Evolutionary conservation across 2,888 invertebrate species (phyloP).

Genomic region (Xestia sexstrigata): DNA sequence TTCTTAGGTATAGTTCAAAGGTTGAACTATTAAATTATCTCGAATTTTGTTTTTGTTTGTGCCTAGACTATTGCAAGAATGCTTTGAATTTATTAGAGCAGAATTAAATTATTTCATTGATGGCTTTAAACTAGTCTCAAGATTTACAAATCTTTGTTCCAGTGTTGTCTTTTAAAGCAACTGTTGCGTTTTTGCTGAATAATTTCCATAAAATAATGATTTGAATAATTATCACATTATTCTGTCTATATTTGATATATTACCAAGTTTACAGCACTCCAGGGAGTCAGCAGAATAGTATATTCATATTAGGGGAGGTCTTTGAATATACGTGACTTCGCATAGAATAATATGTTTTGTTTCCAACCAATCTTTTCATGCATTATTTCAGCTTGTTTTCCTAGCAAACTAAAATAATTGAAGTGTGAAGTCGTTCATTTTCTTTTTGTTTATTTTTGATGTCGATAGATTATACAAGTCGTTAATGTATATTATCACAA

Average conservation of each 20-base stretch:
- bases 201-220: constrained; percentile 27
- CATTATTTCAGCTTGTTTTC: not conserved
- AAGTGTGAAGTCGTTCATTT: not conserved
- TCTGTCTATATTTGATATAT: constrained; percentile 42
- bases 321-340: constrained; percentile 46
- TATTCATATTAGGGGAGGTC: constrained; percentile 30
- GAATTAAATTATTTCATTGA: constrained; percentile 2
- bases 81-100: not conserved
- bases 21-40: constrained; percentile 18
- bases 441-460: not conserved
- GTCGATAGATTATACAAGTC: not conserved
- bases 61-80: constrained; percentile 2
- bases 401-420: not conserved
- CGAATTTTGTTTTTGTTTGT: constrained; percentile 20
- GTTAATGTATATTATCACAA: not conserved
- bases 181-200: not conserved
- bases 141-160: not conserved
- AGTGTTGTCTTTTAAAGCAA: no score
- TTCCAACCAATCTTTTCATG: not conserved
- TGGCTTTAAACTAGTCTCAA: not conserved
- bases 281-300: constrained; percentile 28
- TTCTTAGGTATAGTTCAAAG: constrained; percentile 32
- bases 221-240: constrained; percentile 40
- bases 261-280: constrained; percentile 25
- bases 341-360: constrained; percentile 20